These are phyloP conservation scores for Halichondria panicea DNA, from an alignment of 37 sponge, comb jelly and placozoan genomes.

Conservation along the genomic window DNA sequence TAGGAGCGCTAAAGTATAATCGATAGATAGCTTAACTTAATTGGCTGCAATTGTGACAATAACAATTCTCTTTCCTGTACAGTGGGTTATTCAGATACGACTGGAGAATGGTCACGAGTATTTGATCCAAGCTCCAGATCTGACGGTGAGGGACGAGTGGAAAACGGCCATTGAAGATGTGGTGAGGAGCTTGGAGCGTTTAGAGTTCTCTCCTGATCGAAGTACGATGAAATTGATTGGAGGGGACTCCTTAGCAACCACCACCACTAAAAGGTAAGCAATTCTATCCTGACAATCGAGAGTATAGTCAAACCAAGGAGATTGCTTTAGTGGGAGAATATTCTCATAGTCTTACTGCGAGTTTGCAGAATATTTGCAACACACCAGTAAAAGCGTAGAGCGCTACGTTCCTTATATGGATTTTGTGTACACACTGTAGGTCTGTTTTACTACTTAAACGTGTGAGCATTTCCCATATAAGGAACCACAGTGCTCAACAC, in stretches of 20 bases:
- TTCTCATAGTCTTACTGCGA: neutral
- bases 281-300: neutral
- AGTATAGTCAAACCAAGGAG: neutral
- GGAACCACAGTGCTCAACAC: too few species aligned
- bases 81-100: slow-evolving; percentile 53
- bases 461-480: too few species aligned
- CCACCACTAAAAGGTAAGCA: neutral
- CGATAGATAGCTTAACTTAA: too few species aligned
- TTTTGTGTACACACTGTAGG: too few species aligned
- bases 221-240: slow-evolving; percentile 5
- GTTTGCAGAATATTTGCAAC: too few species aligned
- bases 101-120: slow-evolving; percentile 41
- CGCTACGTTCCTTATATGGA: too few species aligned
- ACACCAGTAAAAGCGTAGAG: too few species aligned
- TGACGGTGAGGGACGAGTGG: slow-evolving; percentile 56
- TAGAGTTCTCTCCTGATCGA: slow-evolving; percentile 12
- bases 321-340: neutral
- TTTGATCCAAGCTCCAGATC: slow-evolving; percentile 74
- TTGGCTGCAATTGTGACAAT: too few species aligned
- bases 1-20: too few species aligned
- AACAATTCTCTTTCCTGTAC: neutral
- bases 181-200: slow-evolving; percentile 55
- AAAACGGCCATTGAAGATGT: slow-evolving; percentile 46
- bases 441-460: too few species aligned
- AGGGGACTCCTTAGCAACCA: slow-evolving; percentile 2